These are phyloP conservation scores for Laodelphax striatellus DNA, from an alignment of 1,140 invertebrate genomes.

Conservation along the genomic window DNA sequence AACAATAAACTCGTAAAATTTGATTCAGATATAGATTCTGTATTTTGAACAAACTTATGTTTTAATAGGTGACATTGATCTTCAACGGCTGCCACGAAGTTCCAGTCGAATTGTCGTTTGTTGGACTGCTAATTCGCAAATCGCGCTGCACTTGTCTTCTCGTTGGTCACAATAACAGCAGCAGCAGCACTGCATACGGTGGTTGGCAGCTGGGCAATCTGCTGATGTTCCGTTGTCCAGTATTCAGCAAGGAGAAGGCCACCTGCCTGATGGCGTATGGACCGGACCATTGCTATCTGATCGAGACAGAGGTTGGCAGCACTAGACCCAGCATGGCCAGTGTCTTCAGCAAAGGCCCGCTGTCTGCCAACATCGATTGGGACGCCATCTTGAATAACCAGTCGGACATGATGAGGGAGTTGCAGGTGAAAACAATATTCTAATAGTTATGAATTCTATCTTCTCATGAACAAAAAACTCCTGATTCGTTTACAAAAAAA, in stretches of 20 bases:
- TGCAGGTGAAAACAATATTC: conserved; percentile 29
- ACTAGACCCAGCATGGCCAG: conserved; percentile 35
- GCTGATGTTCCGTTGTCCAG: conserved; percentile 38
- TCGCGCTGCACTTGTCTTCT: conserved; percentile 36
- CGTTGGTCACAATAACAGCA: conserved; percentile 31
- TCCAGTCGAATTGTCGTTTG: conserved; percentile 34
- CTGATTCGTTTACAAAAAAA: too few species aligned
- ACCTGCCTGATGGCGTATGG: conserved; percentile 37
- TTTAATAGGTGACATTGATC: conserved; percentile 27
- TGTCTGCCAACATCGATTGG: conserved; percentile 33
- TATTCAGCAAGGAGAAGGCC: conserved; percentile 34
- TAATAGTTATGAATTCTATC: too few species aligned
- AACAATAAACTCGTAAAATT: too few species aligned
- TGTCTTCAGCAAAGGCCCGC: conserved; percentile 32
- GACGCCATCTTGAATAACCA: conserved; percentile 32
- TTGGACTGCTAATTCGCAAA: conserved; percentile 36
- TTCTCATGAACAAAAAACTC: too few species aligned
- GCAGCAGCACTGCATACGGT: conserved; percentile 21
- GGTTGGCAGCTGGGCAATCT: conserved; percentile 40
- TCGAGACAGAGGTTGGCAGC: conserved; percentile 36
- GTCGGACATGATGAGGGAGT: conserved; percentile 19
- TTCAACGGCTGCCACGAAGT: conserved; percentile 40
- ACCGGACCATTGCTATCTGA: conserved; percentile 38
- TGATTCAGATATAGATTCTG: too few species aligned
- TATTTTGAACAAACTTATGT: too few species aligned